These are phyloP conservation scores for Hippolais icterina DNA, from an alignment of 2,113 vertebrate species.

Conservation along the genomic window DNA sequence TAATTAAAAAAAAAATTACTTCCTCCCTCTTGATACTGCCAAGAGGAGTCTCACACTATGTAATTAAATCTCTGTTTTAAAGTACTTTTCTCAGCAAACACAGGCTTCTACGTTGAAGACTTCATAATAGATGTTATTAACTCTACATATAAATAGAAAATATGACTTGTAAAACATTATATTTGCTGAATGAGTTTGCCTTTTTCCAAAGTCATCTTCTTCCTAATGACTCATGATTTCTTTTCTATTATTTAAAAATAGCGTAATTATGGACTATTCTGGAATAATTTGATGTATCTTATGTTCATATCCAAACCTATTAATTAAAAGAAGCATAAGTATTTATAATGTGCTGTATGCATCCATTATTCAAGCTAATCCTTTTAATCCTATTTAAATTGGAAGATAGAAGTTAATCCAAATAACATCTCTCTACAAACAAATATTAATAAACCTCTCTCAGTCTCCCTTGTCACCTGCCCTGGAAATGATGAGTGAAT, in stretches of 20 bases:
- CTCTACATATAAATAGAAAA: constrained; percentile 72
- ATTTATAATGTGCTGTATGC: constrained; percentile 65
- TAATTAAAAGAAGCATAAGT: constrained; percentile 72
- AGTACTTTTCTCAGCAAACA: constrained; percentile 67
- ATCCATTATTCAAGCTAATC: constrained; percentile 75
- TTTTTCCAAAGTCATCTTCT: constrained; percentile 70
- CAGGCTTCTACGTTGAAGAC: constrained; percentile 58
- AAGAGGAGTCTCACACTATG: constrained; percentile 47
- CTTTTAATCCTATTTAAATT: constrained; percentile 77
- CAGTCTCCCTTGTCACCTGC: constrained; percentile 46
- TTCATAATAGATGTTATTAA: constrained; percentile 72
- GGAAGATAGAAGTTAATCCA: constrained; percentile 71
- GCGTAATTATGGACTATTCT: constrained; percentile 68
- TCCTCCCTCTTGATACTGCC: constrained; percentile 58
- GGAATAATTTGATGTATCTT: constrained; percentile 73
- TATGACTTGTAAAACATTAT: constrained; percentile 56
- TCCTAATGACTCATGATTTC: constrained; percentile 73
- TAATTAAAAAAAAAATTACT: constrained; percentile 64
- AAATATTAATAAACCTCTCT: constrained; percentile 72
- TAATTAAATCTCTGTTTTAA: constrained; percentile 74
- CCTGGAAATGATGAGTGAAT: constrained; percentile 30
- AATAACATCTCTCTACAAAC: constrained; percentile 69
- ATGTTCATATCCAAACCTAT: constrained; percentile 73
- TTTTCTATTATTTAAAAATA: constrained; percentile 72
- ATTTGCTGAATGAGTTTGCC: constrained; percentile 66